Conservation (phyloP, 2,113 vertebrate genomes). For the Anolis carolinensis region DNA sequence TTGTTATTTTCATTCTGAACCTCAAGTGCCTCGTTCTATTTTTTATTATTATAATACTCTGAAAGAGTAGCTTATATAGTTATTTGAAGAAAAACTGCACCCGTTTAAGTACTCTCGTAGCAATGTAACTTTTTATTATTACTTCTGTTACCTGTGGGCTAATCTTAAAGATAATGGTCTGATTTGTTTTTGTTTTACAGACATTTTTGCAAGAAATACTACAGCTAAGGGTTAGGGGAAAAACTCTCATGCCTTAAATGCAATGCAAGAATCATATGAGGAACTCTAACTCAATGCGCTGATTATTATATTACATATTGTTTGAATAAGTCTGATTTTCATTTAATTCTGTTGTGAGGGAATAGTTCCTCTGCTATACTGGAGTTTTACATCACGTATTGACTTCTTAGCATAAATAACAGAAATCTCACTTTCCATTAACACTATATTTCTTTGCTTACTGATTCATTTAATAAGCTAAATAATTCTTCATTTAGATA, state of each 20-base stretch:
- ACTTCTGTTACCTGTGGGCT: constrained; percentile 73
- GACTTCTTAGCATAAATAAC: neutral
- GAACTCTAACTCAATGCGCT: constrained; percentile 50
- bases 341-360: constrained; percentile 36
- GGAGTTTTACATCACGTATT: neutral
- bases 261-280: constrained; percentile 31
- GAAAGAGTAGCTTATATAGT: constrained; percentile 52
- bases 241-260: constrained; percentile 55
- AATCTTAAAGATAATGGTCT: constrained; percentile 77
- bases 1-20: constrained; percentile 38
- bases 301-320: constrained; percentile 45
- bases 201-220: constrained; percentile 53
- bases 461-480: constrained; percentile 29
- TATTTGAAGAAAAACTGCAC: constrained; percentile 73
- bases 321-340: constrained; percentile 41
- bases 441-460: constrained; percentile 1
- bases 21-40: constrained; percentile 31
- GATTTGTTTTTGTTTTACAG: constrained; percentile 75
- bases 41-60: constrained; percentile 1
- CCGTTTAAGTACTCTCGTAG: constrained; percentile 74
- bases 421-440: neutral
- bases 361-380: neutral
- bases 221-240: constrained; percentile 59
- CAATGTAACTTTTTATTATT: constrained; percentile 71
- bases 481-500: constrained; percentile 11